phyloP scores from a whole-genome alignment of 30 jellyfish, hydroid and myxozoan genomes.

The Aurelia sp. region DNA sequence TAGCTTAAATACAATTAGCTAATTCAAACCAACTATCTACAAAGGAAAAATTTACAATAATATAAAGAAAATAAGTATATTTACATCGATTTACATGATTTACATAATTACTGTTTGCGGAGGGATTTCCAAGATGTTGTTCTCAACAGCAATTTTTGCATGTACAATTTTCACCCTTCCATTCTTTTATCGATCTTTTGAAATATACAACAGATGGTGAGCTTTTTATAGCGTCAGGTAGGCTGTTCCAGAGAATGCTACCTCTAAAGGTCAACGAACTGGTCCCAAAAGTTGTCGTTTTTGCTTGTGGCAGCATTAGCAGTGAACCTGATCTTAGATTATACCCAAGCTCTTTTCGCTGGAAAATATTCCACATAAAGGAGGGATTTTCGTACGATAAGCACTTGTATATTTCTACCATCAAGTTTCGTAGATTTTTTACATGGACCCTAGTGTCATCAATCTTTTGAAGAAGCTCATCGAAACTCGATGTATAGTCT shows the following conservation, averaged over 20 bases:
- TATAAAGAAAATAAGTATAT: background rate
- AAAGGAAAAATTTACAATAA: background rate
- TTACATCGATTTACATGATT: background rate
- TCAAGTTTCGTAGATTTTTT: constrained; percentile 40
- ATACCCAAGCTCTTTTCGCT: constrained; percentile 14
- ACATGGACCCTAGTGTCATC: constrained; percentile 35
- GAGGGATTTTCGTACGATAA: constrained; percentile 33
- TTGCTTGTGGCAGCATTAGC: background rate
- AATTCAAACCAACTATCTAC: constrained; percentile 16
- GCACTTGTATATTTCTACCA: constrained; percentile 34
- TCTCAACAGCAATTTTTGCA: constrained; percentile 40
- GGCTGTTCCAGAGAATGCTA: constrained; percentile 54
- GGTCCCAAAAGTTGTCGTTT: too few relatives aligned
- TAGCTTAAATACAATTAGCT: too few relatives aligned
- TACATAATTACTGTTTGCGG: background rate
- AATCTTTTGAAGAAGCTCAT: constrained; percentile 29
- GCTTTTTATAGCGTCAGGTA: constrained; percentile 33
- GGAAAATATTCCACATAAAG: constrained; percentile 39
- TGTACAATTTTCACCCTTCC: constrained; percentile 61
- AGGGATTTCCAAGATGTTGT: background rate
- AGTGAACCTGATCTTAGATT: constrained; percentile 32
- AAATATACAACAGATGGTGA: constrained; percentile 9
- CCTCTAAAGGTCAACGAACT: constrained; percentile 16
- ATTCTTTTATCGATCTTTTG: constrained; percentile 34
- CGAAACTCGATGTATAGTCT: constrained; percentile 27